Conservation (phyloP, 2,888 invertebrate genomes). For the Xestoiulus laeticollis region DNA sequence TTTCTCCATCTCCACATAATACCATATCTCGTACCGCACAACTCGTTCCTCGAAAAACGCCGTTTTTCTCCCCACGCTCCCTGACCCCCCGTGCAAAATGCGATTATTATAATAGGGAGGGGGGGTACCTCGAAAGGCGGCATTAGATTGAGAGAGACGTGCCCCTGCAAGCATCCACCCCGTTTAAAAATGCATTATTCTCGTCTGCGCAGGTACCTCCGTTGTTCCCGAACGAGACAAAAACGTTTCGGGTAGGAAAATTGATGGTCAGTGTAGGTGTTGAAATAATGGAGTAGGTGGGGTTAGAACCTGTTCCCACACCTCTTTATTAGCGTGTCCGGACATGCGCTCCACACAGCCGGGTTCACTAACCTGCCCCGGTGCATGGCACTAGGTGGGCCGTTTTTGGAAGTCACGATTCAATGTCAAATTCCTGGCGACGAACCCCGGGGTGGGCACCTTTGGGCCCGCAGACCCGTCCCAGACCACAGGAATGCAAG, state of each 20-base stretch:
- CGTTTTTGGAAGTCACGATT: slow-evolving; percentile 21
- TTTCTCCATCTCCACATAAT: neutral
- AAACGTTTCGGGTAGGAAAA: neutral
- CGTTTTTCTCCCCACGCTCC: neutral
- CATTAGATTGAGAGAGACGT: too few species aligned
- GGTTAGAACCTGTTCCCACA: slow-evolving; percentile 37
- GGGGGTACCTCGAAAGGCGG: neutral
- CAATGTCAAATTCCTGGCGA: slow-evolving; percentile 37
- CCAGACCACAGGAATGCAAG: neutral
- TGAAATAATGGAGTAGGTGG: slow-evolving; percentile 37
- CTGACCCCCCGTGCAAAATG: slow-evolving; percentile 26
- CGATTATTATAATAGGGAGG: neutral
- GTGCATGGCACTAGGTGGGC: slow-evolving; percentile 23
- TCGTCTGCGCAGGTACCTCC: neutral
- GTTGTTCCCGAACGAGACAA: slow-evolving; percentile 7
- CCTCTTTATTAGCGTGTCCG: slow-evolving; percentile 37
- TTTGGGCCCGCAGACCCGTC: neutral
- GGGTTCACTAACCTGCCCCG: slow-evolving; percentile 29
- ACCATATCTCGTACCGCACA: slow-evolving; percentile 23
- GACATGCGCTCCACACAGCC: slow-evolving; percentile 12
- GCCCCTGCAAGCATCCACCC: slow-evolving; percentile 1
- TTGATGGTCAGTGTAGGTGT: slow-evolving; percentile 25
- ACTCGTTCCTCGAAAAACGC: slow-evolving; percentile 7
- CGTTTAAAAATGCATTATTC: slow-evolving; percentile 34
- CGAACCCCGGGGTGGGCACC: slow-evolving; percentile 15